phyloP scores from a whole-genome alignment of 2,888 invertebrate species.

The Idaea aversata region DNA sequence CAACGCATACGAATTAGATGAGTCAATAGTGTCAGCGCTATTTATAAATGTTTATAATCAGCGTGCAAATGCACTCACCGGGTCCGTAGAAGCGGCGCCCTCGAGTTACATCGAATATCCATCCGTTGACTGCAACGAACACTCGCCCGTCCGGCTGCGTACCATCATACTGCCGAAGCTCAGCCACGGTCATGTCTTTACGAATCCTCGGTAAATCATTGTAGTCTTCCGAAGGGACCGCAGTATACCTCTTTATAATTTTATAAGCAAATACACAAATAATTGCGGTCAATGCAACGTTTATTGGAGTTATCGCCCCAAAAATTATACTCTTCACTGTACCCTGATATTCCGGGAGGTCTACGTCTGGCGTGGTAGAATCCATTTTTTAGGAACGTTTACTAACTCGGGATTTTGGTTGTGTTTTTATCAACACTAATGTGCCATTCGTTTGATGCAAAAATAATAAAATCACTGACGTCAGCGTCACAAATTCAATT shows the following conservation, averaged over 20 bases:
- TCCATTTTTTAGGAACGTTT: conserved; percentile 45
- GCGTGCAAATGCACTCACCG: conserved; percentile 81
- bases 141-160: conserved; percentile 92
- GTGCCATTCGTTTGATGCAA: conserved; percentile 34
- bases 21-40: conserved; percentile 57
- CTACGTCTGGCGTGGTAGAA: conserved; percentile 52
- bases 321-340: conserved; percentile 17
- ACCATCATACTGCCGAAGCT: conserved; percentile 93
- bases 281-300: conserved; percentile 82
- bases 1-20: conserved; percentile 22
- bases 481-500: conserved; percentile 35
- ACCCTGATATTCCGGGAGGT: conserved; percentile 38
- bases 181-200: conserved; percentile 93
- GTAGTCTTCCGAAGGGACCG: conserved; percentile 40
- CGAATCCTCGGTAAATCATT: conserved; percentile 87
- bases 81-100: conserved; percentile 96
- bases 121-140: conserved; percentile 95
- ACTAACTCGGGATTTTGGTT: conserved; percentile 34
- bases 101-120: conserved; percentile 96
- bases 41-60: conserved; percentile 50
- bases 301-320: conserved; percentile 82
- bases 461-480: conserved; percentile 57
- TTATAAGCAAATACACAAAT: conserved; percentile 85
- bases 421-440: conserved; percentile 42
- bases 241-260: conserved; percentile 76